Evolutionary conservation across 2,113 vertebrate species (phyloP), one percentile per base, ranked within the genome.

Genomic region (Eclectus roratus): DNA sequence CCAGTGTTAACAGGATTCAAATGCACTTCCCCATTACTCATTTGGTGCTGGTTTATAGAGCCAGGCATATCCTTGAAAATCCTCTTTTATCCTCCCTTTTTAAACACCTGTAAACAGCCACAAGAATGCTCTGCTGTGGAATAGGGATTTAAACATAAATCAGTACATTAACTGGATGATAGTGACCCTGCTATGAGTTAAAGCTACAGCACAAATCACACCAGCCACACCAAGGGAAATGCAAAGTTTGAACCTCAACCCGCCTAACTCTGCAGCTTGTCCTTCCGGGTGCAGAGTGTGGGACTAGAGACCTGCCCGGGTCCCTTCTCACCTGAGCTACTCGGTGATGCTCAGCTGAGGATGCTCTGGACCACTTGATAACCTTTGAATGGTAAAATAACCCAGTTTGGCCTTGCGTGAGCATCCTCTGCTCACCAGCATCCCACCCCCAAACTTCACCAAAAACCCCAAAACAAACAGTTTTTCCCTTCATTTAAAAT

Each of bases 401-500:
- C 20, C 33, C 56, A 23, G 11, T 46, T 83, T 84, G 25, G n/a
- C 65, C 28, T 70, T 29, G 15, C 50, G 13, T 58, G 61, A 63
- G 65, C 50, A 28, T 86, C 44, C 69, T 44, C 65, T 23, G 37
- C 31, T 66, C 56, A 52, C 46, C 74, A 78, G 9, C 77, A 64
- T 29, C 37, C 65, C 49, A 28, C 35, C 41, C 74, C 52, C 85
- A 78, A 37, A 56, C 65, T 66, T 84, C 87, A 92, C 65, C 65
- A 58, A 60, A 84, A 84, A 60, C 27, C 15, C 78, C 80, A 60
- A 94, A 85, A 9, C 64, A 31, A 92, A 53, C 80, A 83, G 92
- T 85, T 94, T 92, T 89, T 81, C 77, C 91, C 65, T 79, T 94
- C 15, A 72, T 94, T 96, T 84, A 39, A 80, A 74, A 85, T 50